These are phyloP conservation scores for Plumapathes pennacea DNA, from an alignment of 92 coral and sea anemone genomes.

Conservation along the genomic window DNA sequence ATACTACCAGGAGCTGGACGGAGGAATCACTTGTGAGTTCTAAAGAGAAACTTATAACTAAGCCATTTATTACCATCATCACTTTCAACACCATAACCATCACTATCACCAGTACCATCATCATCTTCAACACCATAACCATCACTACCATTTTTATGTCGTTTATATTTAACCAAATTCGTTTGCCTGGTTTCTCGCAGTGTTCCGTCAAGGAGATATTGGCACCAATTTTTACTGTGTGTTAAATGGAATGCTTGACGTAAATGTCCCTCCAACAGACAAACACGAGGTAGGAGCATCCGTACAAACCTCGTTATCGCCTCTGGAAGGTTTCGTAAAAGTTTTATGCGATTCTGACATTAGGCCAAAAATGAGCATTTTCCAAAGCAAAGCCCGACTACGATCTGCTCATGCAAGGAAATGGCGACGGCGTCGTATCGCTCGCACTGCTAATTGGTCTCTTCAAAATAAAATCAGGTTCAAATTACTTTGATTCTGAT, in stretches of 20 bases:
- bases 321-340: no score
- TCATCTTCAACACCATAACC: background rate
- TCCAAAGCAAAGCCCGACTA: no score
- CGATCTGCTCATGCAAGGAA: no score
- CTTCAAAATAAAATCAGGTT: no score
- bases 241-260: constrained; percentile 66
- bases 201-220: constrained; percentile 77
- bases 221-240: constrained; percentile 76
- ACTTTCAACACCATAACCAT: background rate
- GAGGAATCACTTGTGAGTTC: constrained; percentile 64
- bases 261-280: constrained; percentile 51
- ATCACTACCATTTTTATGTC: background rate
- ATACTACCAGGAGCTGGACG: constrained; percentile 69
- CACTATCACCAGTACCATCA: background rate
- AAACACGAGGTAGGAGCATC: constrained; percentile 69
- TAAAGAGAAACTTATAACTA: background rate
- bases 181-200: constrained; percentile 14
- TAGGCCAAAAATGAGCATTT: no score
- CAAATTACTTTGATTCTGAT: no score
- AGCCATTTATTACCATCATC: no score
- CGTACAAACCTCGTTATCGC: no score
- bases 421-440: no score
- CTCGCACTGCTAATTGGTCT: no score
- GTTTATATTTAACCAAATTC: background rate
- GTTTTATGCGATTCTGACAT: no score